A percentile compares a stretch with the other conserved stretches of the same genome.
phyloP scores from a whole-genome alignment of 1,140 invertebrate species.

The Pararge aegeria region DNA sequence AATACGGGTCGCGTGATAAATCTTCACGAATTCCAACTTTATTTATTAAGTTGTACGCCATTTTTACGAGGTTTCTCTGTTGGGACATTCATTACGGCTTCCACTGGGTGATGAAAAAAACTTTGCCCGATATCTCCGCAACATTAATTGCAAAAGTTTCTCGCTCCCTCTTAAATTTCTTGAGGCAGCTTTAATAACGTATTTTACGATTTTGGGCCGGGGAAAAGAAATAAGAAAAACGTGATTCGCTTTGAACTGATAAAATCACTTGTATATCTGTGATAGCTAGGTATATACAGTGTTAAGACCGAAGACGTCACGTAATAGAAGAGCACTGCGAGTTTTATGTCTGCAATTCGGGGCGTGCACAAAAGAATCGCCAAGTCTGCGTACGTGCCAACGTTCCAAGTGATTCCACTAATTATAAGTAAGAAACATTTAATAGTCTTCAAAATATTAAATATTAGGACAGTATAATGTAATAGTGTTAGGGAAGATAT shows the following conservation, averaged over 20 bases:
- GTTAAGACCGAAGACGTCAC: slow-evolving; percentile 68
- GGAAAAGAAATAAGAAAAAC: slow-evolving; percentile 48
- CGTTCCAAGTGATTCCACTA: slow-evolving; percentile 8
- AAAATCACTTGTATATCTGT: slow-evolving; percentile 48
- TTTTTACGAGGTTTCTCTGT: slow-evolving; percentile 69
- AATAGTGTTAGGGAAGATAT: too few relatives aligned
- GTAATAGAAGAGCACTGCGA: slow-evolving; percentile 64
- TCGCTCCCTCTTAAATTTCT: slow-evolving; percentile 54
- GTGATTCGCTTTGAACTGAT: slow-evolving; percentile 56
- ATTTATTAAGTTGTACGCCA: slow-evolving; percentile 77
- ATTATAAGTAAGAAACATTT: neutral
- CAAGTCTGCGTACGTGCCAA: slow-evolving; percentile 55
- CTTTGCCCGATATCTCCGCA: slow-evolving; percentile 69
- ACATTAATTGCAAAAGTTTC: slow-evolving; percentile 73
- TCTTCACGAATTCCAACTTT: slow-evolving; percentile 71
- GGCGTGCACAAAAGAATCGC: slow-evolving; percentile 73
- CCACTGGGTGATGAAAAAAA: slow-evolving; percentile 64
- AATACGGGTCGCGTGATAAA: slow-evolving; percentile 68
- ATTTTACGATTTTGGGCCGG: slow-evolving; percentile 62
- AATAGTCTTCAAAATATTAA: too few relatives aligned
- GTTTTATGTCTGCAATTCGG: slow-evolving; percentile 75
- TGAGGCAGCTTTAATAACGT: slow-evolving; percentile 38
- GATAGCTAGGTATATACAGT: slow-evolving; percentile 42
- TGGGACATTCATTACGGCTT: slow-evolving; percentile 63
- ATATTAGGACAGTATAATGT: too few relatives aligned